Conservation (phyloP, 2,888 invertebrate species). For the Myopa testacea region DNA sequence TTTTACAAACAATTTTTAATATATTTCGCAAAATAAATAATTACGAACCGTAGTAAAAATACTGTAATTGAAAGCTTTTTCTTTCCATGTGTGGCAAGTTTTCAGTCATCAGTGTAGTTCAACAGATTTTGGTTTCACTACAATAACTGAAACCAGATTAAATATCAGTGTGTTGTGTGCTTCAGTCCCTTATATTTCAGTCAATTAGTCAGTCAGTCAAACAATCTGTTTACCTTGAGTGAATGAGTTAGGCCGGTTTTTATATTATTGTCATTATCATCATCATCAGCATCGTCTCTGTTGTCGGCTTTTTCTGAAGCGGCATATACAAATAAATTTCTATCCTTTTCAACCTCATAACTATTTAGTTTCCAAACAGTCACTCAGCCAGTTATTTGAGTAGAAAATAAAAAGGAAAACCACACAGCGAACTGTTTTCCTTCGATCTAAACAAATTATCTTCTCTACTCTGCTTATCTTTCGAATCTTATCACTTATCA, state of each 20-base stretch:
- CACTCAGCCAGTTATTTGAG: background rate
- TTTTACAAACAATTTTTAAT: too few relatives aligned
- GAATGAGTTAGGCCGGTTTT: background rate
- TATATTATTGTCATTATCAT: background rate
- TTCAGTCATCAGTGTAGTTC: too few relatives aligned
- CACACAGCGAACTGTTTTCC: background rate
- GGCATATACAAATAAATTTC: slow-evolving; percentile 20
- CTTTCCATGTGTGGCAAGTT: too few relatives aligned
- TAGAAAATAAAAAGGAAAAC: slow-evolving; percentile 1
- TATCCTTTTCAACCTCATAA: slow-evolving; percentile 13
- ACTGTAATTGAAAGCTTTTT: too few relatives aligned
- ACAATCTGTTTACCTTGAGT: too few relatives aligned
- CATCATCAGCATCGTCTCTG: slow-evolving; percentile 21
- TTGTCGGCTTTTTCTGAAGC: slow-evolving; percentile 37
- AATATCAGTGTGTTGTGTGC: background rate
- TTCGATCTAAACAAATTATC: background rate
- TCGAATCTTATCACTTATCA: slow-evolving; percentile 26
- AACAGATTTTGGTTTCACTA: too few relatives aligned
- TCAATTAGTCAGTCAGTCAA: too few relatives aligned
- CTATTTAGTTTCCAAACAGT: background rate
- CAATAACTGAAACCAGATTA: slow-evolving; percentile 12
- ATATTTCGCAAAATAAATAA: too few relatives aligned
- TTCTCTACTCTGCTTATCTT: slow-evolving; percentile 23
- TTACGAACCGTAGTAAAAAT: too few relatives aligned
- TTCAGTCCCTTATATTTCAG: too few relatives aligned